These are phyloP conservation scores for Spinus pinus DNA, from an alignment of 2,797 vertebrate species.

Conservation along the genomic window DNA sequence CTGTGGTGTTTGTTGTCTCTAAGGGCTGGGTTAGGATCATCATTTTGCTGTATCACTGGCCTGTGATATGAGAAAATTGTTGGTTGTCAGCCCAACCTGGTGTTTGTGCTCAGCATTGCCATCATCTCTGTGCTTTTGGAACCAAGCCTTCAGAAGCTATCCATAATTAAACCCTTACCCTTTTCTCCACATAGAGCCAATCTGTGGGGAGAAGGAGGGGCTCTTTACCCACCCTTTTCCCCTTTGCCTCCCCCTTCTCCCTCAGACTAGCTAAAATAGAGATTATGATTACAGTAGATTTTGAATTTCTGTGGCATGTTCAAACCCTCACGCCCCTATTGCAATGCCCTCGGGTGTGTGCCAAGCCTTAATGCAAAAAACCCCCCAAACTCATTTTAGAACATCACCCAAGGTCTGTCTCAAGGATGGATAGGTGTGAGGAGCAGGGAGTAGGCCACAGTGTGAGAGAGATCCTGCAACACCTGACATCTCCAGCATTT, in stretches of 20 bases:
- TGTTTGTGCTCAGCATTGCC: background rate
- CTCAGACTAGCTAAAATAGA: background rate
- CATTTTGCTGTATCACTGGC: background rate
- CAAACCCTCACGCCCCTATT: background rate
- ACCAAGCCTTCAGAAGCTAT: background rate
- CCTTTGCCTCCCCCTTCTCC: background rate
- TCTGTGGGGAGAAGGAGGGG: background rate
- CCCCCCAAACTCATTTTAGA: background rate
- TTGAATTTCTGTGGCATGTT: background rate
- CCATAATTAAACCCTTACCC: background rate
- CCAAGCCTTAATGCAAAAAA: background rate
- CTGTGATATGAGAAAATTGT: background rate
- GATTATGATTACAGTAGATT: background rate
- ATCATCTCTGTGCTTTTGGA: background rate
- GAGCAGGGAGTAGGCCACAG: no score
- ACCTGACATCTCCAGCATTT: rapidly evolving
- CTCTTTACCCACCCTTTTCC: background rate
- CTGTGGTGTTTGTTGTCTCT: background rate
- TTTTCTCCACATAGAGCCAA: background rate
- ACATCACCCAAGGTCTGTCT: background rate
- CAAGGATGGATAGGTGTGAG: background rate
- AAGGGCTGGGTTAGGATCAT: background rate
- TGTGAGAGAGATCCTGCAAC: background rate
- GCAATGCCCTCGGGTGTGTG: no score
- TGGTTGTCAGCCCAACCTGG: background rate